Percentiles rank a stretch among this genome's conserved stretches.
These are phyloP conservation scores for Vicugna pacos DNA, from an alignment of 2,113 vertebrate species.

Conservation along the genomic window DNA sequence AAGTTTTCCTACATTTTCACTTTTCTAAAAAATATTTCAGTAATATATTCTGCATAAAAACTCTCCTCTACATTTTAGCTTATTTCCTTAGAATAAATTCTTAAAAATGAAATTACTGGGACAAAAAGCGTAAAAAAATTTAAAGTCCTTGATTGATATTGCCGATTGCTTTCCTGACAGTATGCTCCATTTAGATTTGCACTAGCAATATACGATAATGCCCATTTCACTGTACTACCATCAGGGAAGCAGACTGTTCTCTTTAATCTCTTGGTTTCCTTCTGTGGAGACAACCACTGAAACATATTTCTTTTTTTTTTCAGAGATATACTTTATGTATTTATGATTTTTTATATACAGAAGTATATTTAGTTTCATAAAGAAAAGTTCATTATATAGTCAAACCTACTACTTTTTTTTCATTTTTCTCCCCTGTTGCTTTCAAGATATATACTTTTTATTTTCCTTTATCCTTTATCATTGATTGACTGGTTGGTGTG, in stretches of 20 bases:
- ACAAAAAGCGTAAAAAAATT: background rate
- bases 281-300: background rate
- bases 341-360: background rate
- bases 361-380: background rate
- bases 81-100: constrained; percentile 31
- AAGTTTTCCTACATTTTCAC: constrained; percentile 8
- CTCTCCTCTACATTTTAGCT: background rate
- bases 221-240: background rate
- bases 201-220: background rate
- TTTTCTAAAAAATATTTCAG: constrained; percentile 13
- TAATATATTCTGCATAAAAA: background rate
- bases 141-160: background rate
- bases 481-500: background rate
- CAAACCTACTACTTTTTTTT: background rate
- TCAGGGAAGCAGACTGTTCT: background rate
- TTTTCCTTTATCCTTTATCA: constrained; percentile 5
- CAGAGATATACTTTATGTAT: background rate
- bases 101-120: constrained; percentile 18
- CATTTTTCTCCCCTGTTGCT: background rate
- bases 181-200: background rate
- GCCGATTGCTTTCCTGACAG: background rate
- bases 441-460: background rate
- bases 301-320: background rate
- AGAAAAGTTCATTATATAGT: constrained; percentile 19
- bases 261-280: background rate